These are phyloP conservation scores for Nansenia antarctica DNA, from an alignment of 2,113 vertebrate genomes.

Conservation along the genomic window DNA sequence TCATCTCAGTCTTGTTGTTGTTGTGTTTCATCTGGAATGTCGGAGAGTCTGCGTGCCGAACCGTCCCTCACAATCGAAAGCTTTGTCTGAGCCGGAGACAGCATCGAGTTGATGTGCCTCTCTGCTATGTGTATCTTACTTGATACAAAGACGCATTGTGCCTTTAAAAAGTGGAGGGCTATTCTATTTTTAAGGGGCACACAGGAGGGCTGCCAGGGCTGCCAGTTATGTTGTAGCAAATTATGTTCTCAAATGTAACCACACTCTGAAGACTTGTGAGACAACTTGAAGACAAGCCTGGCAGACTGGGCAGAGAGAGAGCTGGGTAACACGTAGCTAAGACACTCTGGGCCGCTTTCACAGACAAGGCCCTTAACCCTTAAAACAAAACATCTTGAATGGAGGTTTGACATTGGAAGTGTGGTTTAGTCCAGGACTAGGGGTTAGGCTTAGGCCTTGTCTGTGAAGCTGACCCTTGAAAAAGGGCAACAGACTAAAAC, in stretches of 20 bases:
- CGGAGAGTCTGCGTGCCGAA: neutral
- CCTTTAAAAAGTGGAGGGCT: neutral
- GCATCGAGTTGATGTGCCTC: neutral
- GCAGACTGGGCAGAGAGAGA: neutral
- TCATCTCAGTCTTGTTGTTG: slow-evolving; percentile 15
- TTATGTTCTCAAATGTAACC: neutral
- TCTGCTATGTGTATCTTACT: neutral
- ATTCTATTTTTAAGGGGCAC: neutral
- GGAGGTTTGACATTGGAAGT: too few relatives aligned
- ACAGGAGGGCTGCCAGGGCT: neutral
- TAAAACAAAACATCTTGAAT: too few relatives aligned
- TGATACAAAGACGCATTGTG: neutral
- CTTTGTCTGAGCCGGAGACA: slow-evolving; percentile 26
- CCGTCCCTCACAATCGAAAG: slow-evolving; percentile 7
- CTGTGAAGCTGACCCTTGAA: too few relatives aligned
- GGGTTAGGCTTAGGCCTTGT: too few relatives aligned
- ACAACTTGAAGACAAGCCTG: neutral
- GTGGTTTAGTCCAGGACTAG: too few relatives aligned
- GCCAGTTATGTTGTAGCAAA: neutral
- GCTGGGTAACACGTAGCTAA: neutral
- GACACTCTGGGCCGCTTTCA: neutral
- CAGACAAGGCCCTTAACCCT: too few relatives aligned
- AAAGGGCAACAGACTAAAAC: neutral
- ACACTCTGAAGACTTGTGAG: too few relatives aligned
- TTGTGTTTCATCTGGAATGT: neutral